Percentiles rank a stretch among this genome's conserved stretches.
Conservation (phyloP, 1,140 invertebrate genomes). For the Augochlora pura region DNA sequence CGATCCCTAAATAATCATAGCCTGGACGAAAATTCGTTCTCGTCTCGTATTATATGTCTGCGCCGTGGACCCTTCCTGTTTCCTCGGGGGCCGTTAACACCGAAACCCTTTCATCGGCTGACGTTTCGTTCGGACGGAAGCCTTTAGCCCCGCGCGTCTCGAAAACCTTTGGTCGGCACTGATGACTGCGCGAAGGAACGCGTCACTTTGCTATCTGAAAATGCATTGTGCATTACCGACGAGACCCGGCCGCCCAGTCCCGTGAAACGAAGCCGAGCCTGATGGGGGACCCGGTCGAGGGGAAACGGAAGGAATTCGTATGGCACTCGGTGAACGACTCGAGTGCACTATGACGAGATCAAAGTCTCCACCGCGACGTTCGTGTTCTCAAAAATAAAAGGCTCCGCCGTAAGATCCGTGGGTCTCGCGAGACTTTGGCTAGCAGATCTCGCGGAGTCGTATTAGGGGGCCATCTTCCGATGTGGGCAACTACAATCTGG, state of each 20-base stretch:
- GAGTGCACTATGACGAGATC: conserved; percentile 49
- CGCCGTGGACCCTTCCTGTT: background rate
- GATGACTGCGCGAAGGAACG: conserved; percentile 40
- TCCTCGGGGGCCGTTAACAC: conserved; percentile 37
- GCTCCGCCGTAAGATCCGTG: background rate
- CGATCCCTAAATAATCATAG: background rate
- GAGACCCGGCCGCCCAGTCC: background rate
- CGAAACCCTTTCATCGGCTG: conserved; percentile 39
- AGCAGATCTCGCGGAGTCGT: background rate
- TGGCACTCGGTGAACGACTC: conserved; percentile 25
- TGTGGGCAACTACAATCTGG: background rate
- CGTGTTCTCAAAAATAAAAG: conserved; percentile 35
- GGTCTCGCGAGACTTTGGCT: background rate
- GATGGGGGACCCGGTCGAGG: conserved; percentile 10
- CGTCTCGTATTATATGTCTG: too few species aligned
- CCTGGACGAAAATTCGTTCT: background rate
- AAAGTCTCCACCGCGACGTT: conserved; percentile 38
- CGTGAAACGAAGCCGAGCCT: conserved; percentile 25
- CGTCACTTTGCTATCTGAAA: conserved; percentile 38
- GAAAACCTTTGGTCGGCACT: conserved; percentile 16
- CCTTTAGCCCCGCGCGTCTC: conserved; percentile 29
- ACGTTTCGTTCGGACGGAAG: conserved; percentile 29
- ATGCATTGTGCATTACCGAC: conserved; percentile 55
- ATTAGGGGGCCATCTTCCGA: too few species aligned
- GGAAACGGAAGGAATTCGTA: conserved; percentile 54